Base-by-base conservation (phyloP, 2,888 invertebrate species). In the Sminthurinus aureus region DNA sequence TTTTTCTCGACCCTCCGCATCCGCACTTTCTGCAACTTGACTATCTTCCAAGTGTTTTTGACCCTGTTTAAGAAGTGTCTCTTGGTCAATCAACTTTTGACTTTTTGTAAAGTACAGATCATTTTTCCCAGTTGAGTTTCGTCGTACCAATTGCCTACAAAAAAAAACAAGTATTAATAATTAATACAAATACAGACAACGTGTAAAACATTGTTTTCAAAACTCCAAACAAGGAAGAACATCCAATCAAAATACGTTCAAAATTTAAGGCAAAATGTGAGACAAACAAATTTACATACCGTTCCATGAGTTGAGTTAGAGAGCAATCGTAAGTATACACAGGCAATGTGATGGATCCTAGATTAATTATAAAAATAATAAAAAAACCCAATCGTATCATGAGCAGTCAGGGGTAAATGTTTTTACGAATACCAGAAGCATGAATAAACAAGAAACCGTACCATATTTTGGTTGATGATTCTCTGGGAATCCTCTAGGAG, bases 261-360 rank as follows among this genome's bases (percentile, higher is more conserved):
- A 38, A 38, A 38, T 38, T 4, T 38, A 38, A n/a, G n/a, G n/a
- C n/a, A n/a, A 6, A 38, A 38, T 38, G 38, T 38, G 3, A 38
- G 38, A 38, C 38, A 38, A 38, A 38, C 1, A 38, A 38, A 38
- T 38, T 38, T 38, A 38, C 38, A 38, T 38, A 38, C 38, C 38
- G 38, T 85, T 93, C 92, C n/a, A 93, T 93, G 64, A 94, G 89
- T 84, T 92, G 90, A 38, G 92, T 91, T 75, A 93, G 90, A 0
- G 93, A 92, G 89, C 94, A 94, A 89, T 94, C 93, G 89, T 94
- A 94, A n/a, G 94, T 92, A 89, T 93, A 94, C 82, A 94, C 90
- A 0, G 94, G 94, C 69, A 93, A 89, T 24, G 91, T 90, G 51
- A 92, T 86, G 8, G 90, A 89, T 38, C 38, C 38, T 38, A 6